Base-by-base conservation (phyloP, 2,888 invertebrate species). In the Yponomeuta cagnagella region DNA sequence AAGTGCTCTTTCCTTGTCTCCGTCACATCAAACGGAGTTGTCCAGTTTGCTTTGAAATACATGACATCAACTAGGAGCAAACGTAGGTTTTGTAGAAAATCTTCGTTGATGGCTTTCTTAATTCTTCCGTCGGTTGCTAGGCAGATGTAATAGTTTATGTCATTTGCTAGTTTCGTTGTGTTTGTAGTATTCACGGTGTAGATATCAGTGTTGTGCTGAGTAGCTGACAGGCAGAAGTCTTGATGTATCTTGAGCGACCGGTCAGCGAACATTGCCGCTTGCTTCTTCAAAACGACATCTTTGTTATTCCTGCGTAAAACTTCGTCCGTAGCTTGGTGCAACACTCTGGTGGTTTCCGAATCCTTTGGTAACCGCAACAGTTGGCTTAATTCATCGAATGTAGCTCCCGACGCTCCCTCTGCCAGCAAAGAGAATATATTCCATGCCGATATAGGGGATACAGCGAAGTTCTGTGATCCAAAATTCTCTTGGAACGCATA, bases 1-100 rank as follows among this genome's bases (percentile, higher is more conserved):
- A 95, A 95, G 0, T 88, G 77, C 76, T 93, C 93, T 12, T 80
- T 77, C 64, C 81, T 90, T 0, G 95, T 95, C 12, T 89, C 86
- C 0, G 93, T 87, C 0, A 80, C 77, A 74, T 95, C 94, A 74
- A 95, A 95, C 0, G 95, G 95, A 63, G 88, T 82, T 71, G 93
- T 93, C 96, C 96, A 96, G 73, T 93, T 92, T 0, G 96, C 96
- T 86, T 95, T 95, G 79, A 96, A 96, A 79, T 93, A 95, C 23
- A 96, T 84, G 0, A 95, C 94, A 71, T 95, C 95, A 0, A 95
- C 90, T 75, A 96, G 80, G 52, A 96, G 92, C 81, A 96, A 87
- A 70, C 92, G 79, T 31, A 91, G 75, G 71, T 90, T 82, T 68
- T 90, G 82, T 63, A 92, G 77, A 33, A 82, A 77, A 43, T 83